Evolutionary conservation across 2,113 vertebrate genomes (phyloP), one percentile per base, ranked within the genome.

Genomic region (Hippocampus abdominalis): DNA sequence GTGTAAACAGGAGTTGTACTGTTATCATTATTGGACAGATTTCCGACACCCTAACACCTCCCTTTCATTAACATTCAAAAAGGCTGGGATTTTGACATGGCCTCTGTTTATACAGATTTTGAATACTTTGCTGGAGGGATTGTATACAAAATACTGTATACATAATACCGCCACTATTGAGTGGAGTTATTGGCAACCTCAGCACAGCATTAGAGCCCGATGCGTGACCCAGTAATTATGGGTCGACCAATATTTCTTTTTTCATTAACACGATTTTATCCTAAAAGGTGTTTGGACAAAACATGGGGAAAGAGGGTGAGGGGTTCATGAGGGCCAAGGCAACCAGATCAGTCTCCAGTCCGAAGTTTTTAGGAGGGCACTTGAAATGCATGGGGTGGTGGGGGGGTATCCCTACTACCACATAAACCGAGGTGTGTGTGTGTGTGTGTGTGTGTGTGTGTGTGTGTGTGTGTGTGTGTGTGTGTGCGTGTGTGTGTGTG

Each of bases 11-110:
- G 84, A 89, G 86, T 84, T 88, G 76, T 79, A 72, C 89, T 78
- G 86, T 92, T 93, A 93, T 93, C 92, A n/a, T 91, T 91, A 86
- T 78, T 88, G 87, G 89, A 90, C 92, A 93, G 90, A 92, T 92
- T 92, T 86, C 83, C 88, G 88, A 91, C 92, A 92, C 85, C 86
- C 87, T 85, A 91, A 89, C 89, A 89, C 90, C 85, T 89, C 89
- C 74, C 69, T 87, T 88, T 89, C 88, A 83, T 91, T 90, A 90
- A 85, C 89, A 89, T 90, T 88, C 89, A 84, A 87, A 88, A 84
- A 81, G 76, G 83, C 79, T 76, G 70, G 76, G 87, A 78, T 87
- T 90, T 87, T 89, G 88, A 90, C 90, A 87, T 84, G 75, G 86
- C 84, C 77, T 89, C 81, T 88, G 87, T 91, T 91, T 88, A 89